These are phyloP conservation scores for Dicrurus megarhynchus DNA, from an alignment of 2,113 vertebrate species.

Conservation along the genomic window DNA sequence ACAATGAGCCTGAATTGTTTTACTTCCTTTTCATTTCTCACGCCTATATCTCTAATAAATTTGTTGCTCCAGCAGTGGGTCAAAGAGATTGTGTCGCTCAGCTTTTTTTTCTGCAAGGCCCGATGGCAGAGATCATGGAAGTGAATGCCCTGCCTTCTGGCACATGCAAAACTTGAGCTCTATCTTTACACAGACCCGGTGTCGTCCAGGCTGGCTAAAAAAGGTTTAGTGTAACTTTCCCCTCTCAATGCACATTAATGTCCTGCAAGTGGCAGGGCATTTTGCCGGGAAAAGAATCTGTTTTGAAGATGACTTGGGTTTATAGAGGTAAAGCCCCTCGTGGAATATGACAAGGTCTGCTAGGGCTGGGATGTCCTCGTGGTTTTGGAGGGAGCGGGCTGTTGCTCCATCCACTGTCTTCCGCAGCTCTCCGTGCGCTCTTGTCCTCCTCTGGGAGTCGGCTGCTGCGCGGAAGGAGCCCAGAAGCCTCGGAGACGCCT, in stretches of 20 bases:
- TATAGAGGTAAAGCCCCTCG: background rate
- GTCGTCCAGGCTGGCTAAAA: background rate
- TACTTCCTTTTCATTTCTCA: conserved; percentile 84
- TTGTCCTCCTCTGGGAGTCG: background rate
- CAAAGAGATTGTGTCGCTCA: conserved; percentile 73
- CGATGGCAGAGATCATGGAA: conserved; percentile 63
- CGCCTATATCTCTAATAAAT: conserved; percentile 83
- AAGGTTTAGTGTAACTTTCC: background rate
- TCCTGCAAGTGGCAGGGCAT: background rate
- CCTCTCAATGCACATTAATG: background rate
- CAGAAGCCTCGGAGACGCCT: background rate
- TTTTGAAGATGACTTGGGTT: background rate
- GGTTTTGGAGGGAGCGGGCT: background rate
- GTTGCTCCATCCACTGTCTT: background rate
- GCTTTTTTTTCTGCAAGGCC: conserved; percentile 41
- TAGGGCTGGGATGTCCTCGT: background rate
- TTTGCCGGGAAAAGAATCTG: background rate
- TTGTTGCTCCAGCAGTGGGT: conserved; percentile 80
- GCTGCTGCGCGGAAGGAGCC: background rate
- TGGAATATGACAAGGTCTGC: background rate
- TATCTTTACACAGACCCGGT: background rate
- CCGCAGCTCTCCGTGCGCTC: background rate
- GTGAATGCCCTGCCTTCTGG: conserved; percentile 52
- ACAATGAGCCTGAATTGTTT: conserved; percentile 83
- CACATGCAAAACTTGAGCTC: conserved; percentile 37